These are phyloP conservation scores for Anniella stebbinsi DNA, from an alignment of 2,797 vertebrate species.

Conservation along the genomic window DNA sequence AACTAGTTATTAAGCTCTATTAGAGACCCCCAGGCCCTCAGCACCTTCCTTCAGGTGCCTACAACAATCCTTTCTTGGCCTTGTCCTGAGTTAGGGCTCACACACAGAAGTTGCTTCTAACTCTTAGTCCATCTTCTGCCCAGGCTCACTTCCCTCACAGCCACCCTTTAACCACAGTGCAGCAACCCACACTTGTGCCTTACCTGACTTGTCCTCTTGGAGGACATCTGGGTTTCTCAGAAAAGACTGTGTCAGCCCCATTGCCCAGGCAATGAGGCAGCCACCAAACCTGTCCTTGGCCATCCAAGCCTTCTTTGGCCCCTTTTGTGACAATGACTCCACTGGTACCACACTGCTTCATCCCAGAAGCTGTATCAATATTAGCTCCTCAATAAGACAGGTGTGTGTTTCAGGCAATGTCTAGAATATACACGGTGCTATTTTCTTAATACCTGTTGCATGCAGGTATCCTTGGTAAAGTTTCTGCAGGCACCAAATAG, in stretches of 20 bases:
- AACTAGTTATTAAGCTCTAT: neutral
- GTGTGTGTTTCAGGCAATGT: neutral
- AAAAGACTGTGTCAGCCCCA: neutral
- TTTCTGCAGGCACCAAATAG: neutral
- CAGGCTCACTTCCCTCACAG: too few relatives aligned
- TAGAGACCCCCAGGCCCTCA: neutral
- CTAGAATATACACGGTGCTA: neutral
- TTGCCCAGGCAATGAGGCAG: neutral
- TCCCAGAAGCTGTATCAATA: neutral
- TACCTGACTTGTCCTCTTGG: neutral
- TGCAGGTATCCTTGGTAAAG: neutral
- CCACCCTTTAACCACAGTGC: too few relatives aligned
- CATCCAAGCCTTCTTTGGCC: neutral
- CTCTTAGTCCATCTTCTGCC: too few relatives aligned
- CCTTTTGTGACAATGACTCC: neutral
- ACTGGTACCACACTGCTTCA: neutral
- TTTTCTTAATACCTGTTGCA: neutral
- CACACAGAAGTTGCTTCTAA: too few relatives aligned
- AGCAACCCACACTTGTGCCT: too few relatives aligned
- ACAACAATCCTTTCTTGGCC: too few relatives aligned
- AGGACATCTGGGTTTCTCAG: neutral
- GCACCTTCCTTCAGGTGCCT: neutral
- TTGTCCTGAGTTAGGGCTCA: too few relatives aligned
- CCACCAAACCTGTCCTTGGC: neutral
- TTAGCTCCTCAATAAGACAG: neutral